Percentiles rank a stretch among this genome's conserved stretches.
These are phyloP conservation scores for Tetranychus truncatus DNA, from an alignment of 2,888 invertebrate species.

Conservation along the genomic window DNA sequence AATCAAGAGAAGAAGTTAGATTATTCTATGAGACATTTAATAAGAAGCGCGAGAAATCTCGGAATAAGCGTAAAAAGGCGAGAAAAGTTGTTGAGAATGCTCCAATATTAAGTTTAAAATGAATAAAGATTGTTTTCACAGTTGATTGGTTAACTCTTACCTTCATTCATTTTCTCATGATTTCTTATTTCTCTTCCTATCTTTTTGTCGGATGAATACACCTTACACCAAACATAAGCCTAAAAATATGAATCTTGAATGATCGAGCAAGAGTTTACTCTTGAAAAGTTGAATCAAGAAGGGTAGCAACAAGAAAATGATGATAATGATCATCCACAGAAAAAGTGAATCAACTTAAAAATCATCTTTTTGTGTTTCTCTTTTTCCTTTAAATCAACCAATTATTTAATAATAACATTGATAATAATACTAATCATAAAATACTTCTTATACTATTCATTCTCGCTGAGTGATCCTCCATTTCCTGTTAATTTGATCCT, in stretches of 20 bases:
- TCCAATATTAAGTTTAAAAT: slow-evolving; percentile 2
- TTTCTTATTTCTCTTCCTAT: background rate
- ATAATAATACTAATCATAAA: background rate
- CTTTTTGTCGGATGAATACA: background rate
- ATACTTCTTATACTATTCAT: background rate
- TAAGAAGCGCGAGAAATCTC: background rate
- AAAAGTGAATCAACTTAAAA: no score
- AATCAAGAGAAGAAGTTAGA: slow-evolving; percentile 23
- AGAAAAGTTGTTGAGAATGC: slow-evolving; percentile 6
- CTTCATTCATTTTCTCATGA: background rate
- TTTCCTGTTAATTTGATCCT: background rate
- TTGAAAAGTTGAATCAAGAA: no score
- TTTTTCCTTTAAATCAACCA: background rate
- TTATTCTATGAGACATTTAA: slow-evolving; percentile 12
- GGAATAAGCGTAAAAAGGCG: slow-evolving; percentile 2
- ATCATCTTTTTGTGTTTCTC: no score
- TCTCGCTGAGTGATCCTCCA: background rate
- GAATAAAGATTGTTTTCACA: background rate
- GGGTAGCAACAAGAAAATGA: no score
- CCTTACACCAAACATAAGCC: background rate
- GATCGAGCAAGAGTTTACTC: background rate
- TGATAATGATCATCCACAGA: no score
- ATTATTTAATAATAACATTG: background rate
- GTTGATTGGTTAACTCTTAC: background rate
- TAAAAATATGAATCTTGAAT: background rate